Evolutionary conservation across 2,113 vertebrate species (phyloP).

Genomic region (Agelaius tricolor): DNA sequence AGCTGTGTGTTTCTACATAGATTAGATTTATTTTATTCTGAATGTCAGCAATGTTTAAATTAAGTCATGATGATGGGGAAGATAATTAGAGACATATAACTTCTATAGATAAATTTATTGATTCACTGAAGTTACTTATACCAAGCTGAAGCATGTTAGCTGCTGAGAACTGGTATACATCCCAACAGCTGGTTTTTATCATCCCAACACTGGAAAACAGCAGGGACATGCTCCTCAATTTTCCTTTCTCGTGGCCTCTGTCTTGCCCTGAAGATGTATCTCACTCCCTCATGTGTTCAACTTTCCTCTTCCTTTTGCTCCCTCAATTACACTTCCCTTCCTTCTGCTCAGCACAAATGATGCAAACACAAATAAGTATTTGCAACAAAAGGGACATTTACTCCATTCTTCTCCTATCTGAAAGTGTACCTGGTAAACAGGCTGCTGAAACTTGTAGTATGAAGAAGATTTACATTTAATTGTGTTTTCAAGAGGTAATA

Average conservation of each 20-base stretch:
- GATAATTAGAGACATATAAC: constrained; percentile 51
- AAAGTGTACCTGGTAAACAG: not conserved
- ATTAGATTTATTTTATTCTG: constrained; percentile 50
- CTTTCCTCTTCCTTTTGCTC: constrained; percentile 7
- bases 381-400: not conserved
- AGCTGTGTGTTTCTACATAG: constrained; percentile 2
- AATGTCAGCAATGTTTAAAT: constrained; percentile 53
- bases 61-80: constrained; percentile 37
- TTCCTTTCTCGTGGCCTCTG: constrained; percentile 42
- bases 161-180: constrained; percentile 1
- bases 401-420: not conserved
- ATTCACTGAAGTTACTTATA: not conserved
- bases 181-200: constrained; percentile 43
- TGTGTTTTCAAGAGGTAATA: not conserved
- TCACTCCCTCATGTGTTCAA: not conserved
- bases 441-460: not conserved
- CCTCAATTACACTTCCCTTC: not conserved
- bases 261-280: constrained; percentile 31
- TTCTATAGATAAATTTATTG: constrained; percentile 46
- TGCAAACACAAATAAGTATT: not conserved
- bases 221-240: constrained; percentile 23
- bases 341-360: not conserved
- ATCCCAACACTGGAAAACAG: constrained; percentile 46
- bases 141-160: not conserved
- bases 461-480: not conserved